Percentiles rank a stretch among this genome's conserved stretches.
Evolutionary conservation across 2,797 vertebrate genomes (phyloP).

Genomic region (Clarias platycephalus): DNA sequence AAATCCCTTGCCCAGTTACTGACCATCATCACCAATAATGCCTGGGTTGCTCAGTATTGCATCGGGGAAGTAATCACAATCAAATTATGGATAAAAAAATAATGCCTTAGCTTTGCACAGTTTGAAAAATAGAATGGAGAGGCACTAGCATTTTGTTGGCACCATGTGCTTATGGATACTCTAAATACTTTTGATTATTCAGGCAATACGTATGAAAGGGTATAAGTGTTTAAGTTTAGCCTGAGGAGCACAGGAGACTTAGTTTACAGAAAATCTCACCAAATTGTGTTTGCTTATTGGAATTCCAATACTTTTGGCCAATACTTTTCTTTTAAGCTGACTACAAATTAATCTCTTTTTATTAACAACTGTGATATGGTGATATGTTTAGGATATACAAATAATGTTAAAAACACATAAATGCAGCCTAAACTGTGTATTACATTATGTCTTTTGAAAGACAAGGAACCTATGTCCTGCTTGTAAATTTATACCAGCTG

Average conservation of each 20-base stretch:
- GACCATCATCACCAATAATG: constrained; percentile 16
- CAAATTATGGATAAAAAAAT: background rate
- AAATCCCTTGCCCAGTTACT: constrained; percentile 7
- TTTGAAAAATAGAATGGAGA: background rate
- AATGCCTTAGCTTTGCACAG: background rate
- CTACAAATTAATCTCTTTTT: background rate
- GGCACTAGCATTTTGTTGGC: background rate
- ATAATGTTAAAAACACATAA: too few relatives aligned
- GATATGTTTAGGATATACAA: too few relatives aligned
- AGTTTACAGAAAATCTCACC: background rate
- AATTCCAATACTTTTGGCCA: background rate
- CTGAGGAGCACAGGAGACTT: background rate
- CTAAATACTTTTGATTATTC: background rate
- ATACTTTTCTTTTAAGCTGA: background rate
- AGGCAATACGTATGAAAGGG: background rate
- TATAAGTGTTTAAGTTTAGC: background rate
- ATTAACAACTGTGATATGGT: too few relatives aligned
- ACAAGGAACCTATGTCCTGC: background rate
- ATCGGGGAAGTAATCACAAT: background rate
- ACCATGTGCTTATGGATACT: background rate
- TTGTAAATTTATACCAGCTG: background rate
- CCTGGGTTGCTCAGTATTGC: background rate
- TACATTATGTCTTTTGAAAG: background rate
- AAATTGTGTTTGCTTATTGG: background rate
- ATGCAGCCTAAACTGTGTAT: too few relatives aligned